Conservation (phyloP, 30 jellyfish, hydroid and myxozoan genomes). For the Morbakka virulenta region DNA sequence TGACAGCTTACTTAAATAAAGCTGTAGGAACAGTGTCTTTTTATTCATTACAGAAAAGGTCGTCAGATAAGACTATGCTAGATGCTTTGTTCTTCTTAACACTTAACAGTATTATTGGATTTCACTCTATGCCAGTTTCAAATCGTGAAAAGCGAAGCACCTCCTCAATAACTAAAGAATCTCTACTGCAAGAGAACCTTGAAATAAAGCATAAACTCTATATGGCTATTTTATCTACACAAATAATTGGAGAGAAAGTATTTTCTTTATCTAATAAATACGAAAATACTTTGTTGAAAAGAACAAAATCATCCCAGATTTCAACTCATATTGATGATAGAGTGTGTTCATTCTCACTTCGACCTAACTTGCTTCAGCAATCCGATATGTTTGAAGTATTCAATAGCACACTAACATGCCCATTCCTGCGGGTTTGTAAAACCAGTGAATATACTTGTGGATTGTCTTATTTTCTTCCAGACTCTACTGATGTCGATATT, state of each 20-base stretch:
- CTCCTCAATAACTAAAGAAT: background rate
- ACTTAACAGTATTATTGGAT: background rate
- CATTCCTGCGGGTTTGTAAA: too few relatives aligned
- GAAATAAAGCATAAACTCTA: background rate
- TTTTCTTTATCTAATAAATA: too few relatives aligned
- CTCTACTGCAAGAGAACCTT: background rate
- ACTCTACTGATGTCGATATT: too few relatives aligned
- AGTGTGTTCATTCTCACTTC: background rate
- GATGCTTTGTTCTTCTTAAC: background rate
- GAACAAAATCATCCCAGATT: background rate
- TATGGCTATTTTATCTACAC: background rate
- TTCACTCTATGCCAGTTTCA: background rate
- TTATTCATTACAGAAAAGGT: background rate
- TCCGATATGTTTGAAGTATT: background rate
- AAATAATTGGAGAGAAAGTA: background rate
- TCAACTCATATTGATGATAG: background rate
- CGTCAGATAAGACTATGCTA: background rate
- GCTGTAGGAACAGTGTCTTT: background rate
- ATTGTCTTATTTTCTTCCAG: too few relatives aligned
- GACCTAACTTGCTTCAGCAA: background rate
- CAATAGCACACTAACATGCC: too few relatives aligned
- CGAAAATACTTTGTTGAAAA: background rate
- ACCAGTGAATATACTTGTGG: too few relatives aligned
- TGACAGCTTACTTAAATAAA: background rate
- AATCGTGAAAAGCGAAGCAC: background rate